Evolutionary conservation across 2,113 vertebrate species (phyloP).

Genomic region (Pelecanoides urinatrix): DNA sequence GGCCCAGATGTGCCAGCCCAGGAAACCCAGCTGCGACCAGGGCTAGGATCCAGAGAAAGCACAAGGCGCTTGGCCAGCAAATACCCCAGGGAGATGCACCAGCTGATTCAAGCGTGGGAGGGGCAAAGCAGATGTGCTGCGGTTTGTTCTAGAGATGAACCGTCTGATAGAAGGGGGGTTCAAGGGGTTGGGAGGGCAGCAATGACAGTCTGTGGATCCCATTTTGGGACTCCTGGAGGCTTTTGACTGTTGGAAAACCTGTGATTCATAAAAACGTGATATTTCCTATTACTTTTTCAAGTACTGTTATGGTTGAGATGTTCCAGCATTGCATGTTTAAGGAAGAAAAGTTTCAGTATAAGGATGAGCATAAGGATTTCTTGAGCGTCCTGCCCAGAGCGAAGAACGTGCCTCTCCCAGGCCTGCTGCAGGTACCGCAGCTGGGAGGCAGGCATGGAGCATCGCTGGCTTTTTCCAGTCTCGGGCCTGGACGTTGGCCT

Average conservation of each 20-base stretch:
- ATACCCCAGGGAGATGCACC: neutral
- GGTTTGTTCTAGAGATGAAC: neutral
- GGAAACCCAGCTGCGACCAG: too few relatives aligned
- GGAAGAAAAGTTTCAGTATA: neutral
- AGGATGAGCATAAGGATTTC: neutral
- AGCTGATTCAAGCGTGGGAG: neutral
- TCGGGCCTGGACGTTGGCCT: neutral
- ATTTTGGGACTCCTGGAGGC: too few relatives aligned
- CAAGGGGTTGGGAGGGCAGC: neutral
- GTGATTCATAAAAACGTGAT: neutral
- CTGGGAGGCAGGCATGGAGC: neutral
- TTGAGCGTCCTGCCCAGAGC: neutral
- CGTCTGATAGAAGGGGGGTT: neutral
- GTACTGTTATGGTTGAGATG: neutral
- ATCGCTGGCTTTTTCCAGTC: neutral
- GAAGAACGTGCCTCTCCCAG: accelerated
- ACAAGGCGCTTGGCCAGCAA: neutral
- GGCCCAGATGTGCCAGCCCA: too few relatives aligned
- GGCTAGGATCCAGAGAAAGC: neutral
- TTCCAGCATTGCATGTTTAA: neutral
- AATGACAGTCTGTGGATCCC: neutral
- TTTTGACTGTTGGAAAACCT: neutral
- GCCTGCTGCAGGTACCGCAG: neutral
- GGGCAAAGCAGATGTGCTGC: neutral
- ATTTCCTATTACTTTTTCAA: neutral